A percentile compares a stretch with the other conserved stretches of the same genome.
Evolutionary conservation across 1,140 invertebrate species (phyloP).

Genomic region (Dryas iulia): DNA sequence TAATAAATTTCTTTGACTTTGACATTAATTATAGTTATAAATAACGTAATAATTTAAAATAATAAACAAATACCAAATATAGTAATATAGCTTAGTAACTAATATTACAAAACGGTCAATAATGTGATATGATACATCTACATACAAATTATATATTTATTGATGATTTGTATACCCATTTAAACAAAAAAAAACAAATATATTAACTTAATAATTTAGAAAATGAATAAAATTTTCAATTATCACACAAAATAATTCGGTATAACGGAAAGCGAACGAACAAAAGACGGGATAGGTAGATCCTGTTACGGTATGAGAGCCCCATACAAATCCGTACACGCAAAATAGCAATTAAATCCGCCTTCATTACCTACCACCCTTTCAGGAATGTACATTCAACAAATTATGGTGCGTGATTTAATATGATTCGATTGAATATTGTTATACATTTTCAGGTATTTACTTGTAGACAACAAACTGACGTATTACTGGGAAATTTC

Average conservation of each 20-base stretch:
- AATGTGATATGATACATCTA: too few species aligned
- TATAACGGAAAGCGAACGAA: slow-evolving; percentile 5
- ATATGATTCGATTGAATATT: not conserved
- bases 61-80: too few species aligned
- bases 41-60: too few species aligned
- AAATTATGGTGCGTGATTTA: slow-evolving; percentile 40
- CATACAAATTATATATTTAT: too few species aligned
- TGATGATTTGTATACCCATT: too few species aligned
- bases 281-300: slow-evolving; percentile 22
- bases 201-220: not conserved
- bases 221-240: slow-evolving; percentile 2
- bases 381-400: slow-evolving; percentile 37
- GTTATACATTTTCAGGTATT: not conserved
- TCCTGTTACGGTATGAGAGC: slow-evolving; percentile 47
- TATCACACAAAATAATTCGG: not conserved
- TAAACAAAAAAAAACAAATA: not conserved
- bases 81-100: too few species aligned
- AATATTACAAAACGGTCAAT: too few species aligned
- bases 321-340: slow-evolving; percentile 39
- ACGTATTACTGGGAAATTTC: not conserved
- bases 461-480: not conserved
- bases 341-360: slow-evolving; percentile 72
- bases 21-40: too few species aligned
- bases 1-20: too few species aligned
- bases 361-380: slow-evolving; percentile 63